A percentile compares a stretch with the other conserved stretches of the same genome.
Evolutionary conservation across 64 coral and sea anemone genomes (phyloP).

Genomic region (Stylophora pistillata): DNA sequence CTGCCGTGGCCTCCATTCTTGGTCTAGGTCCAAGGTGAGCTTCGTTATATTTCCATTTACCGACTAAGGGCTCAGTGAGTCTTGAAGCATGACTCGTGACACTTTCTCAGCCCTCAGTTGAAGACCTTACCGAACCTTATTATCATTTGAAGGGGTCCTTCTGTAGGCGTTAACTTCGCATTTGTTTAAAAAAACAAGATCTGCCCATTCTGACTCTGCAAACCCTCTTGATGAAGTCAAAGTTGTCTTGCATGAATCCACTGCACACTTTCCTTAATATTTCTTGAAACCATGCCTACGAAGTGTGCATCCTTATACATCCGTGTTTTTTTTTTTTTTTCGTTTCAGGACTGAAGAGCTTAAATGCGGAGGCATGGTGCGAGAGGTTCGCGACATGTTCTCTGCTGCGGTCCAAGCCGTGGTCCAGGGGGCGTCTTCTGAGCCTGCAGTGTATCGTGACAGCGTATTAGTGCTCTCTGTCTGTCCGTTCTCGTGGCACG

Average conservation of each 20-base stretch:
- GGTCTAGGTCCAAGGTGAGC: conserved; percentile 86
- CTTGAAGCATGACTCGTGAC: too few relatives aligned
- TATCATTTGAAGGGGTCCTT: too few relatives aligned
- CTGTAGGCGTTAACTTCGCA: too few relatives aligned
- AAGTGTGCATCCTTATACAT: neutral
- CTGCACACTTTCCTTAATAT: too few relatives aligned
- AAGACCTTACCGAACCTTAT: too few relatives aligned
- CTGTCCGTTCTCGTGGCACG: conserved; percentile 80
- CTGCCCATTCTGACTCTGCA: too few relatives aligned
- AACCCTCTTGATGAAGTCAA: too few relatives aligned
- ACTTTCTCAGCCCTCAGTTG: too few relatives aligned
- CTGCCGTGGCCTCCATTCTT: conserved; percentile 77
- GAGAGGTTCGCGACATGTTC: conserved; percentile 84
- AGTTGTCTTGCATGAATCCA: too few relatives aligned
- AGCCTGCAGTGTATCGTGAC: conserved; percentile 69
- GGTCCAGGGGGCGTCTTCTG: conserved; percentile 57
- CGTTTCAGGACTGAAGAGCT: conserved; percentile 81
- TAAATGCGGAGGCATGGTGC: conserved; percentile 86
- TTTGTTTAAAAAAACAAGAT: too few relatives aligned
- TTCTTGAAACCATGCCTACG: too few relatives aligned
- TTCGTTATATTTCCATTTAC: neutral
- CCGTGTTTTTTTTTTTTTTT: neutral
- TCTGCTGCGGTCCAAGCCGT: conserved; percentile 68
- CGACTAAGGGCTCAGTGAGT: too few relatives aligned
- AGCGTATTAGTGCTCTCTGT: conserved; percentile 70